These are phyloP conservation scores for Limnephilus lunatus DNA, from an alignment of 2,888 invertebrate species.

Conservation along the genomic window DNA sequence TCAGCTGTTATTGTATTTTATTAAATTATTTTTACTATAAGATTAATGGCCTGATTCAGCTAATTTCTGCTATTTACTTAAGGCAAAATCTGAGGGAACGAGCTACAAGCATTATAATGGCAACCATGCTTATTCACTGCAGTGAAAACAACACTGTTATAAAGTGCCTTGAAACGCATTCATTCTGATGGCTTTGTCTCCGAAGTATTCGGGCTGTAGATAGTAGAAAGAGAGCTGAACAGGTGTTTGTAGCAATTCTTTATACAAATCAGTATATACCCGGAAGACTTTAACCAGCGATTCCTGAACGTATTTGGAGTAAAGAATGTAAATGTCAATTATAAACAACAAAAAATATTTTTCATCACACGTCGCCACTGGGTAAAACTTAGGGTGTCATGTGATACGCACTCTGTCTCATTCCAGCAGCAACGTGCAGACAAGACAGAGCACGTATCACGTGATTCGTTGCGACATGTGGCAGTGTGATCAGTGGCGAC, in stretches of 20 bases:
- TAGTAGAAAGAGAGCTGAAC: background rate
- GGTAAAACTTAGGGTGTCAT: too few relatives aligned
- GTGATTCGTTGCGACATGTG: too few relatives aligned
- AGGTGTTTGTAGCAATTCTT: background rate
- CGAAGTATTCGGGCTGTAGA: background rate
- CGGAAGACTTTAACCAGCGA: too few relatives aligned
- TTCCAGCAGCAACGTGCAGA: too few relatives aligned
- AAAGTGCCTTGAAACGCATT: background rate
- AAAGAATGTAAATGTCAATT: too few relatives aligned
- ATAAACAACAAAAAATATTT: too few relatives aligned
- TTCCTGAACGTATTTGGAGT: too few relatives aligned
- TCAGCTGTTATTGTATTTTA: background rate
- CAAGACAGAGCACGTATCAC: too few relatives aligned
- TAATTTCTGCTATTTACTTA: background rate
- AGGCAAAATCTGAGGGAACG: background rate
- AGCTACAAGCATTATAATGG: background rate
- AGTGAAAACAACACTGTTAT: background rate
- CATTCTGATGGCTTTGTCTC: background rate
- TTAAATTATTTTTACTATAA: background rate
- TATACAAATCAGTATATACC: background rate
- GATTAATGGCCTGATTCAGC: background rate
- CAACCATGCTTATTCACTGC: background rate
- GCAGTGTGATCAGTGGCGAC: too few relatives aligned
- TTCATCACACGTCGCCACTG: too few relatives aligned
- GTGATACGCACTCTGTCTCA: too few relatives aligned